Evolutionary conservation across 2,797 vertebrate species (phyloP).

Genomic region (Nannoperca obscura): DNA sequence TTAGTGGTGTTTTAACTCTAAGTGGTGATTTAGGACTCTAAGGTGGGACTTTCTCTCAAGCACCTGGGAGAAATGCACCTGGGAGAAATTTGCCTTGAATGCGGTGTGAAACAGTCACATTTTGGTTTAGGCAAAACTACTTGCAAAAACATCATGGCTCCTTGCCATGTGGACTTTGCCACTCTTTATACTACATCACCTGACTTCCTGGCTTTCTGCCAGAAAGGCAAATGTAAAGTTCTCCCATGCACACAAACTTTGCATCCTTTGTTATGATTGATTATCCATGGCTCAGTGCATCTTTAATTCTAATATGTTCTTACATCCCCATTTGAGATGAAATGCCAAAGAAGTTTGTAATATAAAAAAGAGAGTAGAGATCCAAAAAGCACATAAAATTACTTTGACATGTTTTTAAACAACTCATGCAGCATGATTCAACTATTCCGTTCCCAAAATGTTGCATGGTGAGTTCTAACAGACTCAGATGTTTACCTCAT

Average conservation of each 20-base stretch:
- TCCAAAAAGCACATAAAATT: neutral
- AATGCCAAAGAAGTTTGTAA: neutral
- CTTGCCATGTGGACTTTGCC: no score
- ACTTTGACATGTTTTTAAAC: conserved; percentile 15
- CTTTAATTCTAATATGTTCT: neutral
- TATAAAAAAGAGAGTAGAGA: neutral
- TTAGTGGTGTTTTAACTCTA: neutral
- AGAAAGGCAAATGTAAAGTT: no score
- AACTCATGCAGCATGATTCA: conserved; percentile 4
- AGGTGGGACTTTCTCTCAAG: no score
- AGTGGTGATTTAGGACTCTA: neutral
- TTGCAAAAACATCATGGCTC: no score
- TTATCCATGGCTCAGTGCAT: neutral
- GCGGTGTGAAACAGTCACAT: no score
- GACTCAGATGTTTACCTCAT: conserved; percentile 14
- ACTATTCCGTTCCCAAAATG: conserved; percentile 10
- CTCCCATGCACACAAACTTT: neutral
- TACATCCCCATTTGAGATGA: conserved; percentile 1
- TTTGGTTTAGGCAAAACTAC: no score
- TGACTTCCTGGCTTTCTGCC: no score
- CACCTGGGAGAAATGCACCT: no score
- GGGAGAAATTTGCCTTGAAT: no score
- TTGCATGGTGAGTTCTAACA: conserved; percentile 16
- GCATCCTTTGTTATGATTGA: neutral
- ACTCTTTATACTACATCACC: no score